Evolutionary conservation across 2,797 vertebrate species (phyloP).

Genomic region (Macroramphosus scolopax): DNA sequence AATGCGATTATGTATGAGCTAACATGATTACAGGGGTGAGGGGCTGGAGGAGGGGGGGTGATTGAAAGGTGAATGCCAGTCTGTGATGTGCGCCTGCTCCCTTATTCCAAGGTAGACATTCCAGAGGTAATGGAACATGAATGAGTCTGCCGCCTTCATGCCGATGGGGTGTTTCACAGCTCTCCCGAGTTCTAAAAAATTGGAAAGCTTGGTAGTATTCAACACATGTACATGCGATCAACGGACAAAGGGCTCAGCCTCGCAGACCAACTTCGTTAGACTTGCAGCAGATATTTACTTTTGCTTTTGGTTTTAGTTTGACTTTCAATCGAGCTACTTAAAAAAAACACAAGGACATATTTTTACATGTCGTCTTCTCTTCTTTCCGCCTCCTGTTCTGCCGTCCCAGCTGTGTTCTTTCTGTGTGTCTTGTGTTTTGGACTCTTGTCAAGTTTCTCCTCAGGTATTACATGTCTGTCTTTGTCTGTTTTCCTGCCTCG

Average conservation of each 20-base stretch:
- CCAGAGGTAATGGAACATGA: slow-evolving; percentile 75
- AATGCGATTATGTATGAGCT: slow-evolving; percentile 80
- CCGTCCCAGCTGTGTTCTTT: neutral
- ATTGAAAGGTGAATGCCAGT: slow-evolving; percentile 75
- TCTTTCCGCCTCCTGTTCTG: neutral
- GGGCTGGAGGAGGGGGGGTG: slow-evolving; percentile 37
- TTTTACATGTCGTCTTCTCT: too few species aligned
- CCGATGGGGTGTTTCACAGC: slow-evolving; percentile 12
- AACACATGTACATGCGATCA: neutral
- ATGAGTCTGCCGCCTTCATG: slow-evolving; percentile 50
- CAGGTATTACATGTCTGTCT: too few species aligned
- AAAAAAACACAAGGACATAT: neutral
- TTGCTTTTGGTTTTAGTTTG: neutral
- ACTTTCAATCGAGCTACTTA: neutral
- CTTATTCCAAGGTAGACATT: slow-evolving; percentile 69
- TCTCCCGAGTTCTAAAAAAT: neutral
- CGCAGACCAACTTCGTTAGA: too few species aligned
- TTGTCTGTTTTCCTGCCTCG: too few species aligned
- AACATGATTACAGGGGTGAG: slow-evolving; percentile 74
- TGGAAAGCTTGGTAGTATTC: slow-evolving; percentile 2
- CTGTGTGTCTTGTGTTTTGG: neutral
- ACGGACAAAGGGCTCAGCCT: too few species aligned
- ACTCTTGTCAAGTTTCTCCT: too few species aligned
- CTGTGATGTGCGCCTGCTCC: slow-evolving; percentile 70
- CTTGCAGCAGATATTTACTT: too few species aligned